Evolutionary conservation across 2,797 vertebrate genomes (phyloP).

Genomic region (Taenioides sp.): DNA sequence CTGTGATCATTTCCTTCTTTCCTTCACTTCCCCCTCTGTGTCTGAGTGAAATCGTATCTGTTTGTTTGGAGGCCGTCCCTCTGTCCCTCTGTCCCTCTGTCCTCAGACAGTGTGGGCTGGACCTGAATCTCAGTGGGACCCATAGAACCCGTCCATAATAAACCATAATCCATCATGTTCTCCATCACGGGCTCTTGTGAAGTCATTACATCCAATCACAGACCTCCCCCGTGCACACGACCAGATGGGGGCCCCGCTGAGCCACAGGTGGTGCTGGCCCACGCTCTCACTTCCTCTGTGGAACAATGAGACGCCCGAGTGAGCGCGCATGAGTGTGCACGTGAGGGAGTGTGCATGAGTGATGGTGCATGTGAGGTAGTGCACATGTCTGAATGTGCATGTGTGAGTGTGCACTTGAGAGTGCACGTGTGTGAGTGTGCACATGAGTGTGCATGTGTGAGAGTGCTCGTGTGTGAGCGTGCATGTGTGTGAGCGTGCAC

Average conservation of each 20-base stretch:
- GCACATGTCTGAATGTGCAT: background rate
- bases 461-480: background rate
- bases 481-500: background rate
- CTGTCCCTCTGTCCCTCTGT: too few relatives aligned
- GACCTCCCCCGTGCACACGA: slow-evolving; percentile 29
- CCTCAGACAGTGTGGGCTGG: slow-evolving; percentile 4
- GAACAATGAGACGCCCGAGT: slow-evolving; percentile 52
- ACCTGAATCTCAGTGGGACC: slow-evolving; percentile 35
- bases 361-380: too few relatives aligned
- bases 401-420: background rate
- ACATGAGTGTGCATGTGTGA: too few relatives aligned
- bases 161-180: slow-evolving; percentile 52
- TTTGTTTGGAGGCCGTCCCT: too few relatives aligned
- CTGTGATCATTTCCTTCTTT: too few relatives aligned
- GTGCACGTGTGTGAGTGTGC: background rate
- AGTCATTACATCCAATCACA: slow-evolving; percentile 73
- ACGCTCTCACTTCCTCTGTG: slow-evolving; percentile 59
- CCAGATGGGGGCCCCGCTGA: slow-evolving; percentile 70
- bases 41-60: slow-evolving; percentile 25
- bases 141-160: slow-evolving; percentile 41
- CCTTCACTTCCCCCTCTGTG: background rate
- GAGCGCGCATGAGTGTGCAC: background rate
- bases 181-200: slow-evolving; percentile 38
- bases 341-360: background rate
- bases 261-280: slow-evolving; percentile 77